Conservation (phyloP, 2,888 invertebrate genomes). For the Adineta ricciae region DNA sequence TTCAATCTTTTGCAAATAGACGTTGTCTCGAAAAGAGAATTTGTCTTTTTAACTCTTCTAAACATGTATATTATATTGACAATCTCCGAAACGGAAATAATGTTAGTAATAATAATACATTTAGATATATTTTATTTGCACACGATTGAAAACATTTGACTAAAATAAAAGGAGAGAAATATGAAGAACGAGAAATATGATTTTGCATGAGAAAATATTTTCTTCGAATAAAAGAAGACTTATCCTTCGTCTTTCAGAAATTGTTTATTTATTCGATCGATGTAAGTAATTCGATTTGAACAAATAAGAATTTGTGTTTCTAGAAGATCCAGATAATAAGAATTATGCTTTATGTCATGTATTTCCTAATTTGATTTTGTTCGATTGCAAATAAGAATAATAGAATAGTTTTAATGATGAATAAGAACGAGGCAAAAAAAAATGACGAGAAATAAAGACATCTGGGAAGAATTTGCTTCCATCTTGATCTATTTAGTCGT, state of each 20-base stretch:
- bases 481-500: constrained; percentile 15
- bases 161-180: neutral
- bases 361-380: constrained; percentile 9
- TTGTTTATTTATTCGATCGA: constrained; percentile 9
- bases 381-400: constrained; percentile 9
- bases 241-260: neutral
- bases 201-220: neutral
- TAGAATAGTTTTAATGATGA: neutral
- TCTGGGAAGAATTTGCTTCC: neutral
- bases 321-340: neutral
- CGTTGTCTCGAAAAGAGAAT: too few relatives aligned
- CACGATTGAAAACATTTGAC: neutral
- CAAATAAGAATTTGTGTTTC: neutral
- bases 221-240: neutral
- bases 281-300: neutral
- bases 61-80: neutral
- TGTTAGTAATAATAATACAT: neutral
- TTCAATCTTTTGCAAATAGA: neutral
- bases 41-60: neutral
- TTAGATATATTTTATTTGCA: neutral
- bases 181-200: neutral
- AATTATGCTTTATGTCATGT: neutral
- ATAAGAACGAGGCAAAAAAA: neutral
- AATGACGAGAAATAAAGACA: neutral
- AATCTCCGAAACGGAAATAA: neutral